Evolutionary conservation across 2,797 vertebrate species (phyloP).

Genomic region (Tauraco hartlaubi): DNA sequence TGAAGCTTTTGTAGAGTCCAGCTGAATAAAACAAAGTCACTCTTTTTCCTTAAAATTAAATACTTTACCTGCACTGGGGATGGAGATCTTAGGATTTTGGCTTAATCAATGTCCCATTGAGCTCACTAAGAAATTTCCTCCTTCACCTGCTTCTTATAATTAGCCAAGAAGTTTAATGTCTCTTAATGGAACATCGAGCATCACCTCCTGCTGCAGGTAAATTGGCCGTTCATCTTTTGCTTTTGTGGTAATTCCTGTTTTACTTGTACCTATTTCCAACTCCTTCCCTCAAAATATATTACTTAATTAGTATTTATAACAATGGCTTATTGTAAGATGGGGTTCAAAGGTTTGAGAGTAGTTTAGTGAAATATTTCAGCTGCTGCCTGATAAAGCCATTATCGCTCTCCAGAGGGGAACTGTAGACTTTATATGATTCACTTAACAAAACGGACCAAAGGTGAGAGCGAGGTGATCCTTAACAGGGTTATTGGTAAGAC

Average conservation of each 20-base stretch:
- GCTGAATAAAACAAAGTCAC: not conserved
- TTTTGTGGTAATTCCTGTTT: slow-evolving; percentile 38
- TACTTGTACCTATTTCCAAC: slow-evolving; percentile 14
- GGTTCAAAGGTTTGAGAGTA: slow-evolving; percentile 30
- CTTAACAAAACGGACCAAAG: slow-evolving; percentile 54
- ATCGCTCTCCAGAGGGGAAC: slow-evolving; percentile 2
- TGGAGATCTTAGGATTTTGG: slow-evolving; percentile 14
- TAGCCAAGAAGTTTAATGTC: slow-evolving; percentile 52
- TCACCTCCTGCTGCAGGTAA: slow-evolving; percentile 48
- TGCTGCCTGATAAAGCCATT: slow-evolving; percentile 11
- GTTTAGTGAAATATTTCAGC: slow-evolving; percentile 53
- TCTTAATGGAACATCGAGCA: slow-evolving; percentile 49
- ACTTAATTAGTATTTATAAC: slow-evolving; percentile 70
- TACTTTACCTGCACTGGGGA: not conserved
- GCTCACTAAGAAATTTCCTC: slow-evolving; percentile 16
- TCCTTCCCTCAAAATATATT: slow-evolving; percentile 45
- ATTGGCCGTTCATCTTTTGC: slow-evolving; percentile 56
- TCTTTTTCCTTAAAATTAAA: slow-evolving; percentile 8
- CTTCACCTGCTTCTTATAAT: slow-evolving; percentile 39
- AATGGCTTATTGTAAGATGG: slow-evolving; percentile 37
- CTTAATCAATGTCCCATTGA: slow-evolving; percentile 65
- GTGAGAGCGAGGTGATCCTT: slow-evolving; percentile 37
- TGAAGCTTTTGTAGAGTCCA: not conserved
- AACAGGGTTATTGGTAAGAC: slow-evolving; percentile 4
- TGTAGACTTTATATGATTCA: slow-evolving; percentile 33